Base-by-base conservation (phyloP, 2,113 vertebrate genomes). In the Phrynosoma blainvillii region DNA sequence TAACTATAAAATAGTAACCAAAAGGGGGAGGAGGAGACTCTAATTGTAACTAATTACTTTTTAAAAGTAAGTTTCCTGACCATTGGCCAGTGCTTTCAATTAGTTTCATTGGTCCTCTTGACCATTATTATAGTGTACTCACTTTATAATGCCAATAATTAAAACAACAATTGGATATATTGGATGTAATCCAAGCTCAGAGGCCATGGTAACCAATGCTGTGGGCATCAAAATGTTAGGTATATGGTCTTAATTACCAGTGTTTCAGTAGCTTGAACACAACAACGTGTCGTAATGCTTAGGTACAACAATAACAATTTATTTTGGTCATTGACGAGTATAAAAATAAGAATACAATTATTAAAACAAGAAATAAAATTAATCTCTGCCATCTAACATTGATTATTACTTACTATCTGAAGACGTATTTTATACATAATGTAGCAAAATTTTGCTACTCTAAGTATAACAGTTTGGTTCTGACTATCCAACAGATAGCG, bases 61-160 rank as follows among this genome's bases (percentile, higher is more conserved):
- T 62, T 1, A 62, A 62, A 62, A 62, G 59, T 62, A 94, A 86
- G 89, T 85, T 93, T 80, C 85, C 88, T 89, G 47, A 92, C 92
- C 90, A 88, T 3, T 92, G 92, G 91, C 88, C 92, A 93, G 92
- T 94, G 40, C 89, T 52, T 84, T 84, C 93, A 93, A 92, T 94
- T 94, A 73, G 90, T 90, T 84, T 93, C 91, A 84, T 92, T 84
- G 91, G 56, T 88, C 77, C 76, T 92, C 65, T 89, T 83, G 91
- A 84, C 32, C 12, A 62, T 36, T 62, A 40, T 16, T 76, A 40
- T 16, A 62, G 32, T 62, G 32, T 23, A 40, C 54, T 84, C 30
- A 73, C 36, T 76, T 25, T 75, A 75, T 36, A 75, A 75, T 54
- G 62, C 71, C 56, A 6, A 40, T 75, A 62, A 76, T 84, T 75